These are phyloP conservation scores for Trissoscelio sp. DNA, from an alignment of 2,888 invertebrate genomes.

Conservation along the genomic window DNA sequence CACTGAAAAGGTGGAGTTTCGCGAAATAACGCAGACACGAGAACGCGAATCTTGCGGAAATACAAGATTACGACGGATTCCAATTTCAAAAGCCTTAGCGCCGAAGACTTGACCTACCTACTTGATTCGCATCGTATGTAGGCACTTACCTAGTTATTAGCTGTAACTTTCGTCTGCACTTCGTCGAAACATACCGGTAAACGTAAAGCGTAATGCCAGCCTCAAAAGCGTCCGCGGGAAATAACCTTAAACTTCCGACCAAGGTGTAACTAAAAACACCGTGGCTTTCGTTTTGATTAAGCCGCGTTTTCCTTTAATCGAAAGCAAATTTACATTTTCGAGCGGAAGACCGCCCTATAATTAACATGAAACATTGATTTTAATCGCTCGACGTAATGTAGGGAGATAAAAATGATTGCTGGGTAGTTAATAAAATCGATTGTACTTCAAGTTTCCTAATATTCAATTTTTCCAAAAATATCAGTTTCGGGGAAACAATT, in stretches of 20 bases:
- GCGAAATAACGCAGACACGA: neutral
- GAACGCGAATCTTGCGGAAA: conserved; percentile 8
- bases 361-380: conserved; percentile 31
- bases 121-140: conserved; percentile 13
- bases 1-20: neutral
- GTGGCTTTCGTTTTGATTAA: conserved; percentile 2
- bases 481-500: too few species aligned
- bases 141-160: conserved; percentile 31
- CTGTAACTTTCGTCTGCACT: conserved; percentile 19
- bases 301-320: neutral
- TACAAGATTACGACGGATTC: conserved; percentile 15
- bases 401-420: conserved; percentile 20
- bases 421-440: conserved; percentile 12
- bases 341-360: neutral
- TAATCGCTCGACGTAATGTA: neutral
- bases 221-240: neutral
- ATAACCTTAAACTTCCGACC: neutral
- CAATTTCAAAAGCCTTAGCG: conserved; percentile 2
- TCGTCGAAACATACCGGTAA: neutral
- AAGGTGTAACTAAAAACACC: conserved; percentile 3
- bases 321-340: neutral
- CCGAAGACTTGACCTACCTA: conserved; percentile 16
- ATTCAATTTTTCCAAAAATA: too few species aligned
- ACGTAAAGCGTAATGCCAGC: conserved; percentile 1
- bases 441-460: too few species aligned